Conservation (phyloP, 1,140 invertebrate genomes). For the Nylanderia fulva region DNA sequence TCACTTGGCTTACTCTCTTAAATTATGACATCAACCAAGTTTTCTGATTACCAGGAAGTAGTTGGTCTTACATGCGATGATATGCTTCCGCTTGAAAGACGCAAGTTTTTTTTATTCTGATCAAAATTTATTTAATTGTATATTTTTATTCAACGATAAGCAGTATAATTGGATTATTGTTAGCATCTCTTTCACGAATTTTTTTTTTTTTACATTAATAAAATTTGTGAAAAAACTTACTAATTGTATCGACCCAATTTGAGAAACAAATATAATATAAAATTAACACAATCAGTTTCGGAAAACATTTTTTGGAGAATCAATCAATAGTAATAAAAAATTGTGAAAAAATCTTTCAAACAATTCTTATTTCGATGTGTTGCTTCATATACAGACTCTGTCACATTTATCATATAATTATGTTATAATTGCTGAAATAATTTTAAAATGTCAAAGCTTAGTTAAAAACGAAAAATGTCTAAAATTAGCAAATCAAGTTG, state of each 20-base stretch:
- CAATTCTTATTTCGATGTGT: slow-evolving; percentile 1
- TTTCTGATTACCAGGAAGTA: background rate
- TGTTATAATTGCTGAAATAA: background rate
- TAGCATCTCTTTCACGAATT: background rate
- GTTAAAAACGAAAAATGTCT: slow-evolving; percentile 1
- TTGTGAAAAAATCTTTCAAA: slow-evolving; percentile 35
- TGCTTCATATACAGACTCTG: background rate
- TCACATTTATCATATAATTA: background rate
- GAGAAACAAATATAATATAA: slow-evolving; percentile 17
- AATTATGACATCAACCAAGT: background rate
- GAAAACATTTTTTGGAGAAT: slow-evolving; percentile 9
- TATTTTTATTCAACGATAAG: background rate
- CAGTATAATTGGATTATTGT: background rate
- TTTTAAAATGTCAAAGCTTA: slow-evolving; percentile 38
- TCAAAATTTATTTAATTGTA: background rate
- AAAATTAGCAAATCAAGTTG: slow-evolving; percentile 54
- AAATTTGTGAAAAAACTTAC: background rate
- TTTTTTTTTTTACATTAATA: background rate
- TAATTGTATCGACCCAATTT: slow-evolving; percentile 12
- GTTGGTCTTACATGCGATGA: background rate
- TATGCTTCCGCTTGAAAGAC: background rate
- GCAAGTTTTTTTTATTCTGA: background rate
- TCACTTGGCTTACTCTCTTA: background rate
- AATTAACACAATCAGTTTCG: slow-evolving; percentile 13
- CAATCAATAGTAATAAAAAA: slow-evolving; percentile 54